These are phyloP conservation scores for Tethya wilhelma DNA, from an alignment of 37 sponge, comb jelly and placozoan genomes.

Conservation along the genomic window DNA sequence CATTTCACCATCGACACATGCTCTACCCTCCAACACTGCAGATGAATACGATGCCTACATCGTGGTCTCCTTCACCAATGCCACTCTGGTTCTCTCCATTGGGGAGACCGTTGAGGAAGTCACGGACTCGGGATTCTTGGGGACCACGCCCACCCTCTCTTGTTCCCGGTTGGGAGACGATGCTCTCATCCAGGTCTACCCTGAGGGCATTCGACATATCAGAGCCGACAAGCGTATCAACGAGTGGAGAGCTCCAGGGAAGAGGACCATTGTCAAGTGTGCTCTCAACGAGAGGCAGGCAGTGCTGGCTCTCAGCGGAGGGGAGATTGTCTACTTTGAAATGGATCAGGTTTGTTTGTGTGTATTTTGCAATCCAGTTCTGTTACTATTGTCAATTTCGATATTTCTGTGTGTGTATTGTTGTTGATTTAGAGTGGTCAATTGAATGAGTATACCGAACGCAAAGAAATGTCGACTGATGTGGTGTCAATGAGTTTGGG, in stretches of 20 bases:
- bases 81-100: conserved; percentile 97
- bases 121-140: conserved; percentile 97
- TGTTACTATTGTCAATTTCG: no score
- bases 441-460: conserved; percentile 98
- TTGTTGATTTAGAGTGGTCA: conserved; percentile 79
- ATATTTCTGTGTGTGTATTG: neutral
- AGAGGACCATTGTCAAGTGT: conserved; percentile 86
- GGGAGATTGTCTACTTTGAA: conserved; percentile 99
- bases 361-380: neutral
- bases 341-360: conserved; percentile 86
- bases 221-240: conserved; percentile 93
- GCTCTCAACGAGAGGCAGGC: conserved; percentile 97
- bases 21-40: conserved; percentile 18
- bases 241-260: conserved; percentile 96
- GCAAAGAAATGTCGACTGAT: conserved; percentile 92
- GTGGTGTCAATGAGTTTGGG: conserved; percentile 96
- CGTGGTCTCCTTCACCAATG: conserved; percentile 97
- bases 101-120: conserved; percentile 99
- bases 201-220: conserved; percentile 97
- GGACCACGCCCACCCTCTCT: conserved; percentile 95
- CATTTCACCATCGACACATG: no score
- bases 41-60: conserved; percentile 97
- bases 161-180: conserved; percentile 95
- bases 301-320: conserved; percentile 94
- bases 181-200: conserved; percentile 96